phyloP scores from a whole-genome alignment of 1,140 invertebrate genomes.

The Lepidotrigona ventralis region DNA sequence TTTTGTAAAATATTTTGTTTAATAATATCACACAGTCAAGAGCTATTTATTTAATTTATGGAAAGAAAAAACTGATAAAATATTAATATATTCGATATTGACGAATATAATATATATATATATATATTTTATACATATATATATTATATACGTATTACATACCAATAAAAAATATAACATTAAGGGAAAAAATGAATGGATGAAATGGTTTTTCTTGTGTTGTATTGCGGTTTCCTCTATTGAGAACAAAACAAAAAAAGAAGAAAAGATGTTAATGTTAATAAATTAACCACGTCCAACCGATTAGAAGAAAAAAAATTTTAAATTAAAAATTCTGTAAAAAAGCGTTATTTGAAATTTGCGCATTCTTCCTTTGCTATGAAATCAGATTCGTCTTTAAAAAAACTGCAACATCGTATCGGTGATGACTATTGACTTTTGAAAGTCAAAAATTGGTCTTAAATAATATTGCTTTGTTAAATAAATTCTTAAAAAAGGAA shows the following conservation, averaged over 20 bases:
- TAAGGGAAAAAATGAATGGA: conserved; percentile 36
- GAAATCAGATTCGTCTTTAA: not conserved
- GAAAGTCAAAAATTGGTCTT: conserved; percentile 2
- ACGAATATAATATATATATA: conserved; percentile 67
- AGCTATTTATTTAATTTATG: conserved; percentile 80
- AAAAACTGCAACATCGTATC: not conserved
- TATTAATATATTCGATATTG: conserved; percentile 75
- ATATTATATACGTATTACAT: conserved; percentile 67
- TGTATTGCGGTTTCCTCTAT: not conserved
- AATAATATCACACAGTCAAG: conserved; percentile 68
- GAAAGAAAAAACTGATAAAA: conserved; percentile 68
- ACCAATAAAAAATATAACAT: conserved; percentile 70
- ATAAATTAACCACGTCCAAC: not conserved
- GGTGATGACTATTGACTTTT: not conserved
- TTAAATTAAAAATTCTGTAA: not conserved
- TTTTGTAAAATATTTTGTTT: conserved; percentile 78
- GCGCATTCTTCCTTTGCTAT: not conserved
- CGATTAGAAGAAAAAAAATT: not conserved
- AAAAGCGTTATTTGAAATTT: not conserved
- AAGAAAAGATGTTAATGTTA: not conserved
- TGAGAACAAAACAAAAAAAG: not conserved
- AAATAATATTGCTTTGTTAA: conserved; percentile 11
- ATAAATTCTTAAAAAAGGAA: conserved; percentile 20
- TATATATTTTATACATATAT: conserved; percentile 3
- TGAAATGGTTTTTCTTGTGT: conserved; percentile 20